Conservation (phyloP, 2,888 invertebrate species). For the Julus scanicus region DNA sequence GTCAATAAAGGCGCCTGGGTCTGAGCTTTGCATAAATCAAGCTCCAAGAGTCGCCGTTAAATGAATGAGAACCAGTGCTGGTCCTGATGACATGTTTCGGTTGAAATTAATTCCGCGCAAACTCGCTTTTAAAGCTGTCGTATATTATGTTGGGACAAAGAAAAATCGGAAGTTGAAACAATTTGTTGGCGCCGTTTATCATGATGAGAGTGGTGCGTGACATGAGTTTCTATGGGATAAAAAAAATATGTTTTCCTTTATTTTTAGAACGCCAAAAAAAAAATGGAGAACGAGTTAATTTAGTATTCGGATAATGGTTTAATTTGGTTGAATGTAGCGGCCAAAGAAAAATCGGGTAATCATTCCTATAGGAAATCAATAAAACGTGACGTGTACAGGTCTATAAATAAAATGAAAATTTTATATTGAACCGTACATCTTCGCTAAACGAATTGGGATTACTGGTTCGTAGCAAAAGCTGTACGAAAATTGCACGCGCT, state of each 20-base stretch:
- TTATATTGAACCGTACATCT: slow-evolving; percentile 5
- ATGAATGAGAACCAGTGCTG: not conserved
- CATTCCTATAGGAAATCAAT: not conserved
- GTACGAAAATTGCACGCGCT: no score
- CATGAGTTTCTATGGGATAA: not conserved
- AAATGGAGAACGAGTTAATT: slow-evolving; percentile 16
- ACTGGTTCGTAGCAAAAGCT: not conserved
- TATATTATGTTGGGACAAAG: slow-evolving; percentile 36
- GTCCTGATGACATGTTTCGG: slow-evolving; percentile 43
- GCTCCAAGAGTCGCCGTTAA: not conserved
- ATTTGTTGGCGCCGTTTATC: slow-evolving; percentile 45
- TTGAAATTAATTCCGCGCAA: slow-evolving; percentile 43
- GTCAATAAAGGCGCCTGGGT: slow-evolving; percentile 45
- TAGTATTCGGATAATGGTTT: slow-evolving; percentile 37
- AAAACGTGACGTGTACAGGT: slow-evolving; percentile 16
- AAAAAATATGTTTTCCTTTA: not conserved
- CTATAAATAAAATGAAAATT: slow-evolving; percentile 14
- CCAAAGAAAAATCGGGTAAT: not conserved
- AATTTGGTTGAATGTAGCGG: not conserved
- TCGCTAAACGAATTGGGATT: not conserved
- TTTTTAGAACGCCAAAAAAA: not conserved
- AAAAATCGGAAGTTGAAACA: slow-evolving; percentile 43
- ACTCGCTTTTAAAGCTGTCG: slow-evolving; percentile 43
- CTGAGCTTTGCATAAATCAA: slow-evolving; percentile 23
- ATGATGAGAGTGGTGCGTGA: slow-evolving; percentile 47